Conservation (phyloP, 1,140 invertebrate genomes). For the Ceratoteleas bidentatus region DNA sequence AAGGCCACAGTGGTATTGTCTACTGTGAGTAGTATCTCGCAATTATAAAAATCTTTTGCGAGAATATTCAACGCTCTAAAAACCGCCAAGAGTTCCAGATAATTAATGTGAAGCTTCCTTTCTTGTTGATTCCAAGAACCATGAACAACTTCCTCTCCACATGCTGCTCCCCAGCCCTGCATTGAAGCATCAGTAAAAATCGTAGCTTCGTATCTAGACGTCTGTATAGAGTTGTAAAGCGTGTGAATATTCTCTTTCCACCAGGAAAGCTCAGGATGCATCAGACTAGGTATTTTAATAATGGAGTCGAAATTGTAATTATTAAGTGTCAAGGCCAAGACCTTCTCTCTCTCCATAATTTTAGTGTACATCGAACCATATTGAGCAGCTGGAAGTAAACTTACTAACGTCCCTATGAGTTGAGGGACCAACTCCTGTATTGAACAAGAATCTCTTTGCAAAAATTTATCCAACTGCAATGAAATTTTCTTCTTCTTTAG, state of each 20-base stretch:
- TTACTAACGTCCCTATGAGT: conserved; percentile 18
- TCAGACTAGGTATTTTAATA: background rate
- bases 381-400: conserved; percentile 6
- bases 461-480: background rate
- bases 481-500: background rate
- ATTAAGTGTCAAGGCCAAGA: background rate
- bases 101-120: conserved; percentile 20
- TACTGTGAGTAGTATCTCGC: conserved; percentile 7
- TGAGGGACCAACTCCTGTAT: conserved; percentile 19
- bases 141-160: conserved; percentile 10
- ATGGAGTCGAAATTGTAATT: conserved; percentile 9
- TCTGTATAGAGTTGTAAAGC: background rate
- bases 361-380: conserved; percentile 22
- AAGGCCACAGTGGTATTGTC: conserved; percentile 27
- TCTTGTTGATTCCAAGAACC: conserved; percentile 20
- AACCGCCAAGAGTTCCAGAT: conserved; percentile 13
- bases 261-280: conserved; percentile 14
- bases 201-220: conserved; percentile 1
- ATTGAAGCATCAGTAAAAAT: conserved; percentile 30
- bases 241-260: conserved; percentile 2
- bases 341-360: conserved; percentile 17
- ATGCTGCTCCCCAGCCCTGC: conserved; percentile 28
- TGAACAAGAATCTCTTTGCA: conserved; percentile 1
- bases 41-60: background rate
- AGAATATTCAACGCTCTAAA: conserved; percentile 6